A percentile compares a stretch with the other conserved stretches of the same genome.
phyloP scores from a whole-genome alignment of 2,888 invertebrate species.

The Fragum whitleyi region DNA sequence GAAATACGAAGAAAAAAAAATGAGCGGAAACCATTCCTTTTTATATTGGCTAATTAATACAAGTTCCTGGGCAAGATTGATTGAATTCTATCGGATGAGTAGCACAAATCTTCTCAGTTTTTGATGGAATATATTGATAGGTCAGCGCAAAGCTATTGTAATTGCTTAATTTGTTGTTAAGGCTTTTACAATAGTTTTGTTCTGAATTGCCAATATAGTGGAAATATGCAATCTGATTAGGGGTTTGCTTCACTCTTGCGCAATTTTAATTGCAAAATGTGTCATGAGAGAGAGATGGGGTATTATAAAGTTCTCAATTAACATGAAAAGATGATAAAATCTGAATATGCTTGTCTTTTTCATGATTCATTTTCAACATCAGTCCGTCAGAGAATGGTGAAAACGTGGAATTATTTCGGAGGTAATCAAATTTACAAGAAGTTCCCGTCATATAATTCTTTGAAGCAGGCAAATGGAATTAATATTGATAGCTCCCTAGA shows the following conservation, averaged over 20 bases:
- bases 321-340: slow-evolving; percentile 70
- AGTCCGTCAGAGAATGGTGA: slow-evolving; percentile 63
- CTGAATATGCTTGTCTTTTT: slow-evolving; percentile 62
- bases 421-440: slow-evolving; percentile 61
- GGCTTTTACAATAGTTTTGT: not conserved
- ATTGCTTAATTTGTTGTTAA: not conserved
- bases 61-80: slow-evolving; percentile 19
- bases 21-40: slow-evolving; percentile 26
- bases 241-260: slow-evolving; percentile 40
- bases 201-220: not conserved
- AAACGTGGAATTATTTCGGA: slow-evolving; percentile 63
- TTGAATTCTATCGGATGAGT: slow-evolving; percentile 18
- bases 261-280: slow-evolving; percentile 66
- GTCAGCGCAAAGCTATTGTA: not conserved
- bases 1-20: not conserved
- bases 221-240: slow-evolving; percentile 55
- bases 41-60: slow-evolving; percentile 27
- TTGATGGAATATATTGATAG: not conserved
- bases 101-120: slow-evolving; percentile 12
- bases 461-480: slow-evolving; percentile 64
- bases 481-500: slow-evolving; percentile 64
- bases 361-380: slow-evolving; percentile 63
- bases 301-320: slow-evolving; percentile 64
- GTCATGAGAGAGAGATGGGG: slow-evolving; percentile 54
- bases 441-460: slow-evolving; percentile 62